Conservation (phyloP, 2,113 vertebrate species). For the Chamaea fasciata region DNA sequence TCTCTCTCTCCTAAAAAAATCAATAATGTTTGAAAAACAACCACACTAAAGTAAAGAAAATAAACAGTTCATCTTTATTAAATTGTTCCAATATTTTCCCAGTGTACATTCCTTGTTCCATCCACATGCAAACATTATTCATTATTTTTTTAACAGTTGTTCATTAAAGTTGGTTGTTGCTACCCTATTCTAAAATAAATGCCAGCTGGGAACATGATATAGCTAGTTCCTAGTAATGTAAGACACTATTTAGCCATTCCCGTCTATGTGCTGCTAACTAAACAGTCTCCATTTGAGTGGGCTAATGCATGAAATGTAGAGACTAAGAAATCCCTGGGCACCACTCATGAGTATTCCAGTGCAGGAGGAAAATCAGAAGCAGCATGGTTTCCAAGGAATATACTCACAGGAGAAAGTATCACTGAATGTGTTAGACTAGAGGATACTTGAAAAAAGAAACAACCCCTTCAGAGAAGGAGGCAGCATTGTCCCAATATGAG, state of each 20-base stretch:
- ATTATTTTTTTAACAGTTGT: slow-evolving; percentile 43
- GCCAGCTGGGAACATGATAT: slow-evolving; percentile 16
- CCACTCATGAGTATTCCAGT: background rate
- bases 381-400: background rate
- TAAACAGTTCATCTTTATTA: slow-evolving; percentile 15
- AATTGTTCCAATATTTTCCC: background rate
- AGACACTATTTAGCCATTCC: slow-evolving; percentile 8
- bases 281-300: background rate
- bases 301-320: background rate
- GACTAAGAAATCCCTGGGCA: background rate
- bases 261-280: slow-evolving; percentile 1
- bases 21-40: background rate
- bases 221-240: background rate
- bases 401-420: background rate
- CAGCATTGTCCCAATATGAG: background rate
- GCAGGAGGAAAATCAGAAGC: background rate
- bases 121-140: slow-evolving; percentile 50
- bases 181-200: slow-evolving; percentile 31
- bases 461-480: background rate
- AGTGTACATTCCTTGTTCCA: slow-evolving; percentile 12
- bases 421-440: background rate
- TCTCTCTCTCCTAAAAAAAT: background rate
- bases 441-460: background rate
- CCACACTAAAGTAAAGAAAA: background rate
- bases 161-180: slow-evolving; percentile 46